Percentiles rank a stretch among this genome's conserved stretches.
Evolutionary conservation across 2,888 invertebrate genomes (phyloP).

Genomic region (Lysandra coridon): DNA sequence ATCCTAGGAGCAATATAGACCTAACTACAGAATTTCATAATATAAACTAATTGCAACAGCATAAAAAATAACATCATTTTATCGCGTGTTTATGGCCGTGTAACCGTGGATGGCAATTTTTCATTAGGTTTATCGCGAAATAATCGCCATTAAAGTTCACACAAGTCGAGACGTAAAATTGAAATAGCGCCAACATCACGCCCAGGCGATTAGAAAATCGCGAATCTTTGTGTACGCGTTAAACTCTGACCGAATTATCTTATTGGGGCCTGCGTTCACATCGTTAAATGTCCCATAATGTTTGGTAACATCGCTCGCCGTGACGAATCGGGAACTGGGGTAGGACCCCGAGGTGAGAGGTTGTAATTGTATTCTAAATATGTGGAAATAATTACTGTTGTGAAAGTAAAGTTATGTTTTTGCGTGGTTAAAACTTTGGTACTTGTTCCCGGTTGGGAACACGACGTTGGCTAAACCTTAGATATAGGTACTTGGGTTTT

Average conservation of each 20-base stretch:
- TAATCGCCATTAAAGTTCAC: conserved; percentile 57
- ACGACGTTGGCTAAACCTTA: not conserved
- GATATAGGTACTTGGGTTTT: no score
- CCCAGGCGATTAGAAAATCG: conserved; percentile 67
- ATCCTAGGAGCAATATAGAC: not conserved
- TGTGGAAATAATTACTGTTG: conserved; percentile 39
- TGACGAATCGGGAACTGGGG: conserved; percentile 67
- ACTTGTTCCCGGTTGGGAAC: not conserved
- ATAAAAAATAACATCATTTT: not conserved
- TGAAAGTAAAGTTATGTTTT: not conserved
- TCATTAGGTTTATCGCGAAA: conserved; percentile 57
- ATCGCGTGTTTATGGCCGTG: conserved; percentile 35
- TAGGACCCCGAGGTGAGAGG: conserved; percentile 47
- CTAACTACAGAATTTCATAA: not conserved
- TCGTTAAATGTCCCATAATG: conserved; percentile 78
- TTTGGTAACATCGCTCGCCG: conserved; percentile 73
- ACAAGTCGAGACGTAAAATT: conserved; percentile 72
- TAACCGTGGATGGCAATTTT: conserved; percentile 3
- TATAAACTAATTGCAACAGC: not conserved
- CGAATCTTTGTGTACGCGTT: conserved; percentile 75
- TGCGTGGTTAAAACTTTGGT: not conserved
- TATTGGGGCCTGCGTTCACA: conserved; percentile 65
- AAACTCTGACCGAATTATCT: conserved; percentile 79
- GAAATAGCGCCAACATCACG: conserved; percentile 63
- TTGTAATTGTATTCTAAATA: conserved; percentile 5